Conservation (phyloP, 2,888 invertebrate genomes). For the Caenorhabditis japonica region DNA sequence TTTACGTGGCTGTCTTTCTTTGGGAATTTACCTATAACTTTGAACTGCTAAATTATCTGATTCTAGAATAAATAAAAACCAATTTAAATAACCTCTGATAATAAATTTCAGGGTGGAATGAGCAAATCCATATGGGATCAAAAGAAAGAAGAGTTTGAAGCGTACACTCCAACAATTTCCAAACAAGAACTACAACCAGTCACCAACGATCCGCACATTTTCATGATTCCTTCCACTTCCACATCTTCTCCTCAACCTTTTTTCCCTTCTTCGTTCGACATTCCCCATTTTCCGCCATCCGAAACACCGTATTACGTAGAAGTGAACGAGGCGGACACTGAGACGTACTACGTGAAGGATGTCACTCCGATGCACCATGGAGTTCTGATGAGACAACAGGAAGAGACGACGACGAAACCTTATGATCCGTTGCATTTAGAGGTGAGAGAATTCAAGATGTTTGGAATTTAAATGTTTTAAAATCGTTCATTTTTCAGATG, state of each 20-base stretch:
- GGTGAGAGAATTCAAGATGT: conserved; percentile 4
- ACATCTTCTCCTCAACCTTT: conserved; percentile 8
- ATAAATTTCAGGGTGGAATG: conserved; percentile 27
- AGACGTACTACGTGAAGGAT: conserved; percentile 44
- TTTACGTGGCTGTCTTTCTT: neutral
- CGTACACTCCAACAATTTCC: conserved; percentile 23
- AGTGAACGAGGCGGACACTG: conserved; percentile 55
- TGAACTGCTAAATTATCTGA: too few species aligned
- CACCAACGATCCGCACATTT: neutral
- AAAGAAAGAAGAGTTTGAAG: conserved; percentile 35
- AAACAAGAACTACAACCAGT: conserved; percentile 9
- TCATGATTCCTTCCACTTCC: neutral
- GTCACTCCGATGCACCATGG: conserved; percentile 40
- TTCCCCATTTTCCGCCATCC: conserved; percentile 6
- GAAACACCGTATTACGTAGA: conserved; percentile 40
- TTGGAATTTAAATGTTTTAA: conserved; percentile 2
- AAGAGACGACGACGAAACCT: conserved; percentile 25
- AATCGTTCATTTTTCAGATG: conserved; percentile 25
- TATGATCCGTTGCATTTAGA: conserved; percentile 53
- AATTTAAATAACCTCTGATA: too few species aligned
- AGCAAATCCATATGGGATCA: conserved; percentile 9
- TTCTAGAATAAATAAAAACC: too few species aligned
- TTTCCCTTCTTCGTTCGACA: neutral
- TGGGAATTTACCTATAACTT: too few species aligned
- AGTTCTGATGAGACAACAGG: conserved; percentile 4